Evolutionary conservation across 2,113 vertebrate species (phyloP), one percentile per base, ranked within the genome.

Genomic region (Scomber japonicus): DNA sequence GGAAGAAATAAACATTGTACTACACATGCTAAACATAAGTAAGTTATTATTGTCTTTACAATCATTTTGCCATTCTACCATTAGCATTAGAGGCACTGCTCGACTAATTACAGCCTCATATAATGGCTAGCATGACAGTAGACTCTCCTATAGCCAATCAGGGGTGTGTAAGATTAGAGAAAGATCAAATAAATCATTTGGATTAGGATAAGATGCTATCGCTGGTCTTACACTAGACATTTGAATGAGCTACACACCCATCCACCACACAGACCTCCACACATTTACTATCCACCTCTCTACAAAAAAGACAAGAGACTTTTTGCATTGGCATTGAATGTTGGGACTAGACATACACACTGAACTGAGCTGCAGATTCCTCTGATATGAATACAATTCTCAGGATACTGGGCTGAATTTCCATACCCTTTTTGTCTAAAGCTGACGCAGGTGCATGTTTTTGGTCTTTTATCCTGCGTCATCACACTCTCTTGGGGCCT

Each of bases 391-490:
- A 45, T 7, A 17, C n/a, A 53, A 3, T 13, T 67, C 13, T 6
- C 24, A 35, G 5, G 19, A 59, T 12, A 56, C 27, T 5, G 15
- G 13, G 1, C 50, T 69, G 27, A 45, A 74, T 66, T 27, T 75
- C 11, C 21, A n/a, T 5, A 30, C 3, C 1, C 61, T 40, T 70
- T 68, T 40, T 73, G 0, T 3, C 45, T 14, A 56, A 16, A 55
- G 54, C 44, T 56, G 30, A 50, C n/a, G 24, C 21, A 68, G 44
- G 11, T 31, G 11, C 16, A 40, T 45, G 75, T 56, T n/a, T 46
- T 63, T 69, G 7, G 68, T 71, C 21, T 61, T 48, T 59, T 68
- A 53, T 71, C 40, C 64, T 71, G 40, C 15, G 48, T 73, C 74
- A 67, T 24, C 48, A 74, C 49, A 80, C 45, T 59, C 21, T 79